Evolutionary conservation across 2,113 vertebrate genomes (phyloP), one percentile per base, ranked within the genome.

Genomic region (Strix aluco): DNA sequence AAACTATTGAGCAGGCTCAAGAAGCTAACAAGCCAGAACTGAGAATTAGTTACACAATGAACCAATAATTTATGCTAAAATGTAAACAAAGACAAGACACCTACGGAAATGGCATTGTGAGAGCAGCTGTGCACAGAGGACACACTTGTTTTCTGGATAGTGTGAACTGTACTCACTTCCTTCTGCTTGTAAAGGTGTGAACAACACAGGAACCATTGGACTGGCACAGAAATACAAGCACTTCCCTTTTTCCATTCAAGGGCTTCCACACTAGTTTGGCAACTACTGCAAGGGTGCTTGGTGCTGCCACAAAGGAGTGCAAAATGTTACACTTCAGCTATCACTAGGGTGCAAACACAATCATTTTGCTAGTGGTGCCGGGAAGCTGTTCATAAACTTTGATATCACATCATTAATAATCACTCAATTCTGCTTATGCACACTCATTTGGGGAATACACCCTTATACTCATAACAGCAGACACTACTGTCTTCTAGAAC

Each of bases 51-150:
- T 49, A 93, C 46, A 91, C 69, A 81, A 10, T 58, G 25, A 85
- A 90, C 92, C 86, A 87, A 81, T 46, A 93, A 80, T 32, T 95
- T 86, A 87, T 80, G 63, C 38, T 73, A 52, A 94, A 94, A 47
- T 86, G 78, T 74, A 90, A 95, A 91, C 34, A 90, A 85, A 91
- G 51, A 90, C 51, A 88, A 86, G 79, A 95, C 74, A 93, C 34
- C 52, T 71, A 91, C 58, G 66, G 75, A 81, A 81, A 86, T n/a
- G 17, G 34, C 36, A 88, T 40, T 85, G 62, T 36, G 47, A 87
- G 51, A 85, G 65, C 92, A 97, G 86, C 94, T 97, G 93, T 96
- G 94, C 89, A 96, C 93, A 97, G 87, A 97, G 97, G 97, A 97
- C 93, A 97, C 54, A 78, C 32, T 91, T 92, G 23, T 63, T 92